phyloP scores from a whole-genome alignment of 1,140 invertebrate species.

The Arion vulgaris region DNA sequence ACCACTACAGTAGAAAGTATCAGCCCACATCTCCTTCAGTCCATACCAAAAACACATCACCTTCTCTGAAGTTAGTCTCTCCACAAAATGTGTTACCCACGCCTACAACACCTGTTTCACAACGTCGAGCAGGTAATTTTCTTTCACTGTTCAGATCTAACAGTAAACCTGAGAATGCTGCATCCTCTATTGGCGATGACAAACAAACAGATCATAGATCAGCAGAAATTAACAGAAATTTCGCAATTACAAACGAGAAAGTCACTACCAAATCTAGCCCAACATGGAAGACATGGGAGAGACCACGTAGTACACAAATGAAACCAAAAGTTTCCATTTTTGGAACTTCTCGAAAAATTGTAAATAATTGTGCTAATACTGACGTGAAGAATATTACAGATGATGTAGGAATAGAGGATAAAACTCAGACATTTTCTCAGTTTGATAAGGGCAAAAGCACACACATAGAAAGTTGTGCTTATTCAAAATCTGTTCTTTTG shows the following conservation, averaged over 20 bases:
- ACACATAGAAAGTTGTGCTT: no score
- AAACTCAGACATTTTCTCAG: no score
- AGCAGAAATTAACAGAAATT: background rate
- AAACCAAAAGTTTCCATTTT: constrained; percentile 23
- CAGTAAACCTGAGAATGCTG: background rate
- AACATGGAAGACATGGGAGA: constrained; percentile 40
- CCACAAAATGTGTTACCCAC: constrained; percentile 18
- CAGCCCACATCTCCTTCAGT: no score
- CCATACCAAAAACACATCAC: constrained; percentile 23
- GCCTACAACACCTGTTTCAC: constrained; percentile 8
- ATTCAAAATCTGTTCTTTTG: no score
- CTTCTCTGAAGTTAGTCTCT: constrained; percentile 11
- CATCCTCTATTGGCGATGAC: background rate
- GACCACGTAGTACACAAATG: constrained; percentile 3
- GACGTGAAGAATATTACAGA: background rate
- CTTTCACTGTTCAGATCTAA: constrained; percentile 24
- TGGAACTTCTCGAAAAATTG: constrained; percentile 23
- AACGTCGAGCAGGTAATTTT: constrained; percentile 12
- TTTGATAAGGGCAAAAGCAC: no score
- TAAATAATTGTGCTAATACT: background rate
- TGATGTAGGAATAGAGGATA: no score
- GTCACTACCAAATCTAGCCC: constrained; percentile 21
- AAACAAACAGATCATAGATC: background rate
- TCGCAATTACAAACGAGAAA: background rate
- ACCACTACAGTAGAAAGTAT: background rate